A percentile compares a stretch with the other conserved stretches of the same genome.
phyloP scores from a whole-genome alignment of 2,797 vertebrate genomes.

The Rallus crepitans region DNA sequence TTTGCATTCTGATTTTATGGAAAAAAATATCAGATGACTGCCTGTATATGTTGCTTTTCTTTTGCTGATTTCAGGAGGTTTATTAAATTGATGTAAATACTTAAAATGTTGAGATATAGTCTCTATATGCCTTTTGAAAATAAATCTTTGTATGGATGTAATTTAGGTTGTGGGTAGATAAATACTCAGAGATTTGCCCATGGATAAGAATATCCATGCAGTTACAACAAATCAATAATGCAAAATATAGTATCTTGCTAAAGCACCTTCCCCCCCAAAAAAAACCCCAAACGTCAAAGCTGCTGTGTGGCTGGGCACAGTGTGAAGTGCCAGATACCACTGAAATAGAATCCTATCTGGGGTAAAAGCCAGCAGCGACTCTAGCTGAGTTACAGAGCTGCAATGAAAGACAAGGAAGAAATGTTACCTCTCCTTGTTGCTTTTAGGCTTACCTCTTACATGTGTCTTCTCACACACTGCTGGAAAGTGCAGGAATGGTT shows the following conservation, averaged over 20 bases:
- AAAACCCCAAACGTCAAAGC: background rate
- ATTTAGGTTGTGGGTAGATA: background rate
- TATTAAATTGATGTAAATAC: conserved; percentile 12
- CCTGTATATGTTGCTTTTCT: background rate
- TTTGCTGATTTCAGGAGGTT: background rate
- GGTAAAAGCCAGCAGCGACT: background rate
- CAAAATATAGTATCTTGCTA: background rate
- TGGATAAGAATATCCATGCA: background rate
- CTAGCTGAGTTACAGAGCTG: background rate
- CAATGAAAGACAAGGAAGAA: background rate
- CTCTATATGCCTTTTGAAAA: background rate
- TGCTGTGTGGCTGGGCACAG: background rate
- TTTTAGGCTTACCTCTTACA: background rate
- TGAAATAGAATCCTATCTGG: background rate
- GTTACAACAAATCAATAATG: background rate
- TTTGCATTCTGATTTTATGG: background rate
- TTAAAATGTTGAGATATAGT: background rate
- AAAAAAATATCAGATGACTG: background rate
- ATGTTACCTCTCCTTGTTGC: background rate
- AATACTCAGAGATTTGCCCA: background rate
- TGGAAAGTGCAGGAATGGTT: background rate
- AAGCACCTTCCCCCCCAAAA: background rate
- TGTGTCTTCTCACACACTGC: background rate
- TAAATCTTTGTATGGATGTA: background rate
- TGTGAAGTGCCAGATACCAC: background rate